Evolutionary conservation across 2,888 invertebrate genomes (phyloP), one percentile per base, ranked within the genome.

Genomic region (Phasia obesa): DNA sequence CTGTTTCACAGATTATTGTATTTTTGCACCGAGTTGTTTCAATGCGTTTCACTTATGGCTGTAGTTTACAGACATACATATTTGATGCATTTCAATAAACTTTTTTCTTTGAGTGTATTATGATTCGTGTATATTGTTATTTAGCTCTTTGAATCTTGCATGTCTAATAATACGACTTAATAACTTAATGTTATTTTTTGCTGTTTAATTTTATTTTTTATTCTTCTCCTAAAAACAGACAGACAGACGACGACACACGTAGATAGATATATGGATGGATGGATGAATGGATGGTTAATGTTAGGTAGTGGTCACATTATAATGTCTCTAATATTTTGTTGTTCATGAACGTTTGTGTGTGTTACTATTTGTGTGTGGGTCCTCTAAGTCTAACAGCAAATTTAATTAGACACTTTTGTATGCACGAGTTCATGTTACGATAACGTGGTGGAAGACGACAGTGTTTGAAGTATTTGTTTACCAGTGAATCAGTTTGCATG

Each of bases 101-200:
- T 38, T 67, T 67, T 80, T 80, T 69, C 27, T 31, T n/a, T 23
- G 67, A 47, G 79, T 73, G 59, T 60, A 74, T 44, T 44, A 23
- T 19, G 7, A 38, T 49, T 31, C 47, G 35, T 19, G 59, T 35
- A 23, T 55, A 17, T 75, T 49, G 47, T 65, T 70, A 38, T 71
- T 55, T 69, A 19, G 13, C 57, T 64, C 53, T 57, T 69, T 86
- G 17, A 55, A 57, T 67, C 60, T 81, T 83, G 78, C 81, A 86
- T 88, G 87, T 87, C 89, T 88, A 88, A 88, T 89, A 88, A 88
- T 88, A 87, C 86, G 87, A 62, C 64, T 86, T 88, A 88, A 88
- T 88, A 88, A 87, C 88, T 86, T 87, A 67, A 79, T 86, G 88
- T 88, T 88, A 85, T 79, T 67, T 51, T 70, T 55, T 64, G 44